Evolutionary conservation across 1,140 invertebrate species (phyloP), one percentile per base, ranked within the genome.

Genomic region (Drosophila paulistorum): DNA sequence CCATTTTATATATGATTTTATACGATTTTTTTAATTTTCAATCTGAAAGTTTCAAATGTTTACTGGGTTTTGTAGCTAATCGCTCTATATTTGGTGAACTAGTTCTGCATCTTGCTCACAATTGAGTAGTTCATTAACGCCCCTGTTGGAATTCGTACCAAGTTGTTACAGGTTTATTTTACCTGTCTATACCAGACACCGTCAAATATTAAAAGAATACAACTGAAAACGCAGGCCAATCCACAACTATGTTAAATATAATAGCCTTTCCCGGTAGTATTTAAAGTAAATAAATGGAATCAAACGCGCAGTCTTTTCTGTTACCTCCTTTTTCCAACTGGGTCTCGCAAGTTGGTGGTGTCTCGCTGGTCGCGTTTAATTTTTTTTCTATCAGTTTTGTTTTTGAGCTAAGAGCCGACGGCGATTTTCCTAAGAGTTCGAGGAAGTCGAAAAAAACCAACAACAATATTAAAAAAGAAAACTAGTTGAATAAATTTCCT

Each of bases 351-450:
- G 45, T 51, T 51, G 20, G 17, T 51, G 45, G 45, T 51, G 45
- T 20, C 17, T 51, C 17, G 45, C 45, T 37, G 7, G 7, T 51
- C 45, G 45, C 45, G 20, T 23, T 51, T 23, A 1, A 48, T 23
- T 51, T 51, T 51, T 51, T 51, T 51, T 51, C 45, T 4, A n/a
- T 51, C 45, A 51, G 45, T 51, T 51, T 51, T 51, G 45, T 51
- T 51, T 51, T 51, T 51, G 45, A 51, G 45, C 45, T 51, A 51
- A 51, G 17, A 51, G 45, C 45, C 45, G 45, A 51, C 45, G 45
- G 45, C 45, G 45, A 51, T 51, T 51, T 51, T 20, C 9, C 13
- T 51, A 20, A 51, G 9, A 51, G 10, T 23, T 51, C 10, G 10
- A 51, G 10, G 45, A 11, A 51, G 20, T 51, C 45, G 37, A 23